phyloP scores from a whole-genome alignment of 2,888 invertebrate genomes.

The Petrolisthes cinctipes region DNA sequence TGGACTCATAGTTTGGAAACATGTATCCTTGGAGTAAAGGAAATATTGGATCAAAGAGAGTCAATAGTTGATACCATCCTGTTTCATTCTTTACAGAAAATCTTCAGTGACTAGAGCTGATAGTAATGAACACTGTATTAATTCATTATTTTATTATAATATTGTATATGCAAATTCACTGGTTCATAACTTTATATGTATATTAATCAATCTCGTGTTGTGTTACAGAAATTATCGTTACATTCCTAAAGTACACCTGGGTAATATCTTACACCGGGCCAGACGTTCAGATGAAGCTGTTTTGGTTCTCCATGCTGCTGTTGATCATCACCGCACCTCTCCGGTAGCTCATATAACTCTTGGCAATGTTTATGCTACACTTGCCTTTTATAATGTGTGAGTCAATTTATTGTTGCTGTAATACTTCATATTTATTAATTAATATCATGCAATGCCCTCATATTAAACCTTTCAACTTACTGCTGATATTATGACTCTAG shows the following conservation, averaged over 20 bases:
- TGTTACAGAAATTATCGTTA: slow-evolving; percentile 78
- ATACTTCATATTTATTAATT: background rate
- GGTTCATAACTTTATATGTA: no score
- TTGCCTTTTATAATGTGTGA: slow-evolving; percentile 77
- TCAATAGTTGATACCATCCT: no score
- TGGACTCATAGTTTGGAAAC: no score
- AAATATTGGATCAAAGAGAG: no score
- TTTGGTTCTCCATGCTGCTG: slow-evolving; percentile 79
- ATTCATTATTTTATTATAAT: no score
- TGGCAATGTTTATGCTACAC: slow-evolving; percentile 80
- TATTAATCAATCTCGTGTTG: slow-evolving; percentile 30
- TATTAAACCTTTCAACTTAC: background rate
- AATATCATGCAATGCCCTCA: background rate
- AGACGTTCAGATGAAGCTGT: slow-evolving; percentile 80
- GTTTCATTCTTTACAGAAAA: no score
- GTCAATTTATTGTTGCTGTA: background rate
- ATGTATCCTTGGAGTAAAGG: no score
- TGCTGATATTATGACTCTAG: background rate
- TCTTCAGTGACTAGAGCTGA: no score
- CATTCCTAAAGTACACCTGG: slow-evolving; percentile 80
- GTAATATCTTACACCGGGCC: slow-evolving; percentile 80
- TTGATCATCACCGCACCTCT: slow-evolving; percentile 78
- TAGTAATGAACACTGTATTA: no score
- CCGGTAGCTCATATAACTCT: slow-evolving; percentile 78
- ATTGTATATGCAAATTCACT: no score